phyloP scores from a whole-genome alignment of 2,113 vertebrate genomes.

The Neotoma lepida region DNA sequence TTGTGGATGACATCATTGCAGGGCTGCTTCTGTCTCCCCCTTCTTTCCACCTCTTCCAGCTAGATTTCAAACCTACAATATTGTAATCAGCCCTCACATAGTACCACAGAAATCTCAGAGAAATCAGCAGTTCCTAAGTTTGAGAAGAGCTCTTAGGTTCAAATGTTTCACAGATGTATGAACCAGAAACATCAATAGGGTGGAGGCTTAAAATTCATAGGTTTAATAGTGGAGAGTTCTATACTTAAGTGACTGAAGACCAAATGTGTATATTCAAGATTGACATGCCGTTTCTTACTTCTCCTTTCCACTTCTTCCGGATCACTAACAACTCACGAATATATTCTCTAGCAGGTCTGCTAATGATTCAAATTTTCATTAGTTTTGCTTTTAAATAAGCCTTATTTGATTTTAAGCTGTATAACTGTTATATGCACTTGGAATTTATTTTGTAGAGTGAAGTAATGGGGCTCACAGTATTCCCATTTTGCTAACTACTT shows the following conservation, averaged over 20 bases:
- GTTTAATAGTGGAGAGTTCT: not conserved
- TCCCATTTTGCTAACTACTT: not conserved
- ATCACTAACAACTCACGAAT: not conserved
- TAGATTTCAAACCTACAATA: not conserved
- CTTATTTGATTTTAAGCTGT: slow-evolving; percentile 2
- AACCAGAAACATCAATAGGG: not conserved
- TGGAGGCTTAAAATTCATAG: not conserved
- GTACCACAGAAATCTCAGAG: not conserved
- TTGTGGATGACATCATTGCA: not conserved
- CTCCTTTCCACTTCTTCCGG: not conserved
- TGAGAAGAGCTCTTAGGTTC: not conserved
- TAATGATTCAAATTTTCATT: not conserved
- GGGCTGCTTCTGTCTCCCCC: not conserved
- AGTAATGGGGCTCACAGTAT: not conserved
- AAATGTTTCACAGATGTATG: not conserved
- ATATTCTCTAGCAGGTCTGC: not conserved
- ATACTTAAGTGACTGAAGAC: not conserved
- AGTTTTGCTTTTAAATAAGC: not conserved
- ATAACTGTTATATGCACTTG: not conserved
- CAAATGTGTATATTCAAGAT: not conserved
- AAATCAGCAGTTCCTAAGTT: not conserved
- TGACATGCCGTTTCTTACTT: not conserved
- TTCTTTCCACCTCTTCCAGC: not conserved
- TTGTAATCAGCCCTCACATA: not conserved
- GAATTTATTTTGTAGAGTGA: not conserved